Percentiles rank a stretch among this genome's conserved stretches.
Evolutionary conservation across 2,888 invertebrate species (phyloP).

Genomic region (Coenonympha glycerion): DNA sequence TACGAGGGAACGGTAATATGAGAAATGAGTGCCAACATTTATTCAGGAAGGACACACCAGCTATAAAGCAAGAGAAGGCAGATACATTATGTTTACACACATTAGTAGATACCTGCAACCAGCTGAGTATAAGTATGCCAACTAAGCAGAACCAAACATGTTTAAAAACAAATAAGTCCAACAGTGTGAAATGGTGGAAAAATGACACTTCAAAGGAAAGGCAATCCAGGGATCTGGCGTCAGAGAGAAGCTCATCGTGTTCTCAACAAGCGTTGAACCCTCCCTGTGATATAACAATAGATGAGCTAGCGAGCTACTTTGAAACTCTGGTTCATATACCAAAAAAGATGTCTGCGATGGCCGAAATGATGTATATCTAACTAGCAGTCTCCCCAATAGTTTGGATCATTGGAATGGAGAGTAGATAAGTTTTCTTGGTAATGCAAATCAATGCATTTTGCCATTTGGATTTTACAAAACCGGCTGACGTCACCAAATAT

Average conservation of each 20-base stretch:
- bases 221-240: constrained; percentile 37
- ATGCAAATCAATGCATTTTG: too few relatives aligned
- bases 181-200: constrained; percentile 54
- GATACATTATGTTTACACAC: constrained; percentile 55
- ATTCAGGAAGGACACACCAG: constrained; percentile 31
- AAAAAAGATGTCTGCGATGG: constrained; percentile 98
- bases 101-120: constrained; percentile 64
- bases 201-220: constrained; percentile 35
- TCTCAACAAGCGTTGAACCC: constrained; percentile 86
- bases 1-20: constrained; percentile 40
- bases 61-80: constrained; percentile 29
- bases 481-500: too few relatives aligned
- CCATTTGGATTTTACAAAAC: too few relatives aligned
- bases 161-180: constrained; percentile 29
- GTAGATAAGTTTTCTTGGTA: too few relatives aligned
- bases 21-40: constrained; percentile 32
- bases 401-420: too few relatives aligned
- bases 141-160: constrained; percentile 34
- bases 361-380: constrained; percentile 98
- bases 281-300: constrained; percentile 91
- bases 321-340: constrained; percentile 97
- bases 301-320: constrained; percentile 96
- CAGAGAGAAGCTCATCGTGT: constrained; percentile 71
- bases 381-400: too few relatives aligned
- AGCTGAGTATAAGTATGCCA: constrained; percentile 62